Conservation (phyloP, 2,113 vertebrate genomes). For the Phaethornis superciliosus region DNA sequence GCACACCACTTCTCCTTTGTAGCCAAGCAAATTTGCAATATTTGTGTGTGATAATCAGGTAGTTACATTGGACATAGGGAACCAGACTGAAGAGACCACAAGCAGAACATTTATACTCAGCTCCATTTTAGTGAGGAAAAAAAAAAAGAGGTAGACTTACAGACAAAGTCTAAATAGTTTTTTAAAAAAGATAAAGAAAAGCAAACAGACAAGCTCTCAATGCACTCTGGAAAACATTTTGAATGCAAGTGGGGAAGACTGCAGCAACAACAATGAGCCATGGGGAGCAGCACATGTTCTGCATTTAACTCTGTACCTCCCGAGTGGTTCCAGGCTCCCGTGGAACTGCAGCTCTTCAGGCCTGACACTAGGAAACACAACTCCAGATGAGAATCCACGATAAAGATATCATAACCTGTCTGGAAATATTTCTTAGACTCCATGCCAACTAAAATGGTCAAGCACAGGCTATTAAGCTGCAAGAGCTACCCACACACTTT, state of each 20-base stretch:
- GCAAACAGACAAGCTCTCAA: neutral
- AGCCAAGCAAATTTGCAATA: neutral
- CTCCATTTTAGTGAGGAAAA: neutral
- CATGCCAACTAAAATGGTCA: slow-evolving; percentile 22
- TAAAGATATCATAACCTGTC: neutral
- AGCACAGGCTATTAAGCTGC: slow-evolving; percentile 37
- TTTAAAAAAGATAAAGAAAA: neutral
- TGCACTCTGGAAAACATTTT: neutral
- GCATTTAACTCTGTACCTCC: neutral
- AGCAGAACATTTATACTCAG: neutral
- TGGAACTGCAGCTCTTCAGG: neutral
- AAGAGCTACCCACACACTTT: slow-evolving; percentile 43
- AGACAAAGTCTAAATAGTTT: neutral
- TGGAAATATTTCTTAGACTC: slow-evolving; percentile 27
- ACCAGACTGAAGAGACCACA: neutral
- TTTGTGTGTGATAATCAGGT: rapidly evolving
- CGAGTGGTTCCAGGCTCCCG: neutral
- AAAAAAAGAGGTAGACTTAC: neutral
- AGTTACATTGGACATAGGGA: neutral
- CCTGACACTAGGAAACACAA: neutral
- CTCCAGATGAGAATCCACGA: neutral
- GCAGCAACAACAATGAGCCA: neutral
- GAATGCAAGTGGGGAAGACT: neutral
- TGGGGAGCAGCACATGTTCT: neutral
- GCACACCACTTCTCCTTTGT: neutral